Evolutionary conservation across 2,797 vertebrate species (phyloP).

Genomic region (Heliangelus exortis): DNA sequence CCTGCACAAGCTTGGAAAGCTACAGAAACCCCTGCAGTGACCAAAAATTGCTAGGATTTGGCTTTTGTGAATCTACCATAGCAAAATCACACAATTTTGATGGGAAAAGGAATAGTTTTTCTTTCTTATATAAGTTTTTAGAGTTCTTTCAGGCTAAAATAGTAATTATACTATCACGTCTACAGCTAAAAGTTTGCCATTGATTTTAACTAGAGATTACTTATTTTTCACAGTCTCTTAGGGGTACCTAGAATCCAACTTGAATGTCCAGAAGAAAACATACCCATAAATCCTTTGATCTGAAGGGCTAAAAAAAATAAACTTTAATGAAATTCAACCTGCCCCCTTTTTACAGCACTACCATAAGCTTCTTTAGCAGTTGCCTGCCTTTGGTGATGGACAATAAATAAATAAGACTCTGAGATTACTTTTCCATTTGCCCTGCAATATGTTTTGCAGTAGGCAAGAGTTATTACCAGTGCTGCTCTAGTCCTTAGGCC

Average conservation of each 20-base stretch:
- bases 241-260: not conserved
- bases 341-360: not conserved
- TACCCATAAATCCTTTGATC: not conserved
- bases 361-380: not conserved
- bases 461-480: not conserved
- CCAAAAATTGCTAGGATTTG: not conserved
- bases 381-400: not conserved
- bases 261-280: not conserved
- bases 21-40: slow-evolving; percentile 36
- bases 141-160: not conserved
- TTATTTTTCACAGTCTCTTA: not conserved
- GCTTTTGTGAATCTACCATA: not conserved
- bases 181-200: not conserved
- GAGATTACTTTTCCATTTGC: not conserved
- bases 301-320: not conserved
- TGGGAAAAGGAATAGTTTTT: not conserved
- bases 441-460: slow-evolving; percentile 28
- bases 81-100: not conserved
- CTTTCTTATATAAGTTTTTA: not conserved
- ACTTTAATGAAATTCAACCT: not conserved
- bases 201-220: not conserved
- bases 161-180: not conserved
- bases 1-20: slow-evolving; percentile 13
- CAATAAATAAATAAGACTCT: not conserved
- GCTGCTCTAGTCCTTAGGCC: slow-evolving; percentile 34